Evolutionary conservation across 2,113 vertebrate genomes (phyloP).

Genomic region (Myotis yumanensis): DNA sequence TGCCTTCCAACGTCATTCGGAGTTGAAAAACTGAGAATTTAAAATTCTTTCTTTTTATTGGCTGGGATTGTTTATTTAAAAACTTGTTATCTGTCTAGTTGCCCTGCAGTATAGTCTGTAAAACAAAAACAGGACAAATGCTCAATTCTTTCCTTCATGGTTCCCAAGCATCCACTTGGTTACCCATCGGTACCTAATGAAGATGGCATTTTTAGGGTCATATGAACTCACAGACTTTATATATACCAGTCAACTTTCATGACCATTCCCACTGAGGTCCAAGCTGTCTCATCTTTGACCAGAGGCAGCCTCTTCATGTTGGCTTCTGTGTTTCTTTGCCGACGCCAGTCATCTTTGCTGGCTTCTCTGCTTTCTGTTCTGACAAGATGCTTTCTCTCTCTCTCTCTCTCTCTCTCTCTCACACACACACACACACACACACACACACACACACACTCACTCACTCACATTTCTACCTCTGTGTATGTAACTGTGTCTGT

Average conservation of each 20-base stretch:
- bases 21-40: not conserved
- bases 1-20: not conserved
- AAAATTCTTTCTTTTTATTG: not conserved
- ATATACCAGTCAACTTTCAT: not conserved
- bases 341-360: not conserved
- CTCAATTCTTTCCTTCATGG: not conserved
- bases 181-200: not conserved
- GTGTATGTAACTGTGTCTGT: not conserved
- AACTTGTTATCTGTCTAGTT: not conserved
- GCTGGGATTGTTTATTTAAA: not conserved
- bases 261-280: not conserved
- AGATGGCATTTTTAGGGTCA: not conserved
- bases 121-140: not conserved
- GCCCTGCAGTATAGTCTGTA: not conserved
- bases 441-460: not conserved
- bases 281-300: not conserved
- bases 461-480: not conserved
- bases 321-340: not conserved
- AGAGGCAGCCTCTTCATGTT: not conserved
- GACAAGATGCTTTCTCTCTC: too few relatives aligned
- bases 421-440: not conserved
- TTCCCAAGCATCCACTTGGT: not conserved
- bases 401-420: too few relatives aligned
- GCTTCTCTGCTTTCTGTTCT: not conserved
- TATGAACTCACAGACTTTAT: not conserved